phyloP scores from a whole-genome alignment of 2,888 invertebrate species.

The Alitta virens region DNA sequence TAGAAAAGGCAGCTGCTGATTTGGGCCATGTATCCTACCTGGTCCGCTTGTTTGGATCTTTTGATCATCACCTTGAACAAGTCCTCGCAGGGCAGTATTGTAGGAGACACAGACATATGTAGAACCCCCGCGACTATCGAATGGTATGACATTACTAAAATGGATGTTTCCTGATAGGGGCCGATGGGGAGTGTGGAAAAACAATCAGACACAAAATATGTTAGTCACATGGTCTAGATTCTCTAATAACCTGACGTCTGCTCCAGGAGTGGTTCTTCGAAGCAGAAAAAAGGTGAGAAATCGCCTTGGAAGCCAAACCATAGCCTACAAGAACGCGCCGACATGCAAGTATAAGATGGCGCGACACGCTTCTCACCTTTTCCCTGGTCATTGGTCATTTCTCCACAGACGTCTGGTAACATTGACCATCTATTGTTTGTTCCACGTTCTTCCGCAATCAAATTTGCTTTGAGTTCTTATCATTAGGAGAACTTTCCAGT shows the following conservation, averaged over 20 bases:
- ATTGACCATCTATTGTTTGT: not conserved
- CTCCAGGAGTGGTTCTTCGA: not conserved
- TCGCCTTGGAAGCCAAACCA: no score
- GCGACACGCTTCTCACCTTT: no score
- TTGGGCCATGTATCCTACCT: not conserved
- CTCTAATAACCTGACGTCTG: not conserved
- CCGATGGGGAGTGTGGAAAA: no score
- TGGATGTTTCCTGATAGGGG: conserved; percentile 11
- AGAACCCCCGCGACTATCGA: not conserved
- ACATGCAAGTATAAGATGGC: no score
- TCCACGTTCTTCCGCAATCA: not conserved
- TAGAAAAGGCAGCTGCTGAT: not conserved
- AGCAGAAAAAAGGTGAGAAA: no score
- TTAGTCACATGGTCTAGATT: not conserved
- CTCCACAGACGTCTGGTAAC: no score
- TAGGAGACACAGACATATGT: not conserved
- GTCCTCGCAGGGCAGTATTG: not conserved
- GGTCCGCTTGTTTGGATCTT: not conserved
- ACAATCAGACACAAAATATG: not conserved
- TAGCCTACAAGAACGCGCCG: no score
- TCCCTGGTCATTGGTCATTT: no score
- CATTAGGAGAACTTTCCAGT: not conserved
- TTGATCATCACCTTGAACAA: not conserved
- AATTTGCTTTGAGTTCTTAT: not conserved
- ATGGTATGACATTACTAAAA: conserved; percentile 1